Evolutionary conservation across 2,797 vertebrate genomes (phyloP).

Genomic region (Ispidina lecontei): DNA sequence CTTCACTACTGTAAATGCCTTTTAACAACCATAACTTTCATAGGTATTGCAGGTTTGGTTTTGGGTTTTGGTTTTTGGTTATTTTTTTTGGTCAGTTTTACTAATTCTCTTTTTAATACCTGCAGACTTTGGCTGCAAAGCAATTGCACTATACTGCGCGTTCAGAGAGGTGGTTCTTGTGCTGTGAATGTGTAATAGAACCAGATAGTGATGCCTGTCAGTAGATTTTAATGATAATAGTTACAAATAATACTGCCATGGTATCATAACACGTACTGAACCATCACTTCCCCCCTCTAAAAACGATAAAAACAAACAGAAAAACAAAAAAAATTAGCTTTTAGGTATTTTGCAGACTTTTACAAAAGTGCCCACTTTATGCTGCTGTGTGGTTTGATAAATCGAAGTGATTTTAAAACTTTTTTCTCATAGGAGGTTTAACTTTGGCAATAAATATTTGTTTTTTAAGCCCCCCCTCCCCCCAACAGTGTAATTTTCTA

Average conservation of each 20-base stretch:
- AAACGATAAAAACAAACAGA: conserved; percentile 34
- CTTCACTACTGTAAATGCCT: conserved; percentile 97
- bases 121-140: conserved; percentile 78
- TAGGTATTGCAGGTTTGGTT: conserved; percentile 73
- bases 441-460: conserved; percentile 85
- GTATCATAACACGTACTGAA: conserved; percentile 68
- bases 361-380: conserved; percentile 84
- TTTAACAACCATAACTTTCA: conserved; percentile 75
- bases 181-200: conserved; percentile 80
- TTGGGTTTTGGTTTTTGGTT: too few relatives aligned
- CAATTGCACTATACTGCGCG: conserved; percentile 82
- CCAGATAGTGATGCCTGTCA: conserved; percentile 65
- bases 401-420: conserved; percentile 82
- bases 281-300: conserved; percentile 65
- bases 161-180: conserved; percentile 75
- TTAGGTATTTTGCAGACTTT: conserved; percentile 81
- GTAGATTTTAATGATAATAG: conserved; percentile 46
- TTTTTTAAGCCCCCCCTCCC: conserved; percentile 70
- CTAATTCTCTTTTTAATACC: conserved; percentile 78
- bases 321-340: conserved; percentile 75
- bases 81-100: conserved; percentile 74
- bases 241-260: conserved; percentile 75
- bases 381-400: conserved; percentile 85
- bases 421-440: conserved; percentile 80
- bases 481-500: conserved; percentile 76